Evolutionary conservation across 2,888 invertebrate genomes (phyloP), one percentile per base, ranked within the genome.

Genomic region (Tolmerus cingulatus): DNA sequence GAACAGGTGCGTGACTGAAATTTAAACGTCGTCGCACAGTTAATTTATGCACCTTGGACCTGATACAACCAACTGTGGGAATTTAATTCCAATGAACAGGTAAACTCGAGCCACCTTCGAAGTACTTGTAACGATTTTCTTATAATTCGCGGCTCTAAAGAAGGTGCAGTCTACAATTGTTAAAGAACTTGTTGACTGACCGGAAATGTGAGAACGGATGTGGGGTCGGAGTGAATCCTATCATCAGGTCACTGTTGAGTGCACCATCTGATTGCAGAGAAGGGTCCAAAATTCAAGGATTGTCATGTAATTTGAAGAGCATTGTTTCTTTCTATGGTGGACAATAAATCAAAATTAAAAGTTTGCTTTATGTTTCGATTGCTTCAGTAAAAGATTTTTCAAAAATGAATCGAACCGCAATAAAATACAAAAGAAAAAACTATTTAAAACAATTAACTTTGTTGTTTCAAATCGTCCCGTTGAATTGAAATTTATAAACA

Each of bases 1-100:
- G 74, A 86, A 86, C 86, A 86, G 86, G 76, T 86, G 86, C 86
- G 86, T 86, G 86, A 86, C 86, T 76, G 51, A 74, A 74, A 86
- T 86, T 76, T 40, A 84, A 84, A 46, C 23, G 23, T 37, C 84
- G 30, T 66, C 66, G 12, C 12, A 66, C 27, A 66, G 74, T 37
- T 84, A 84, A 84, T 84, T 84, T 84, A 84, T 84, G 84, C 74
- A 57, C 51, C 34, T 57, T 5, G 46, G 66, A 34, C 19, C 27
- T 57, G 84, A 66, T 66, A 43, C 1, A 37, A 19, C 43, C n/a
- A 27, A 84, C 40, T 84, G 84, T 84, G 84, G 74, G 84, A 84
- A 84, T 40, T 66, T 66, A 14, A n/a, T 84, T 66, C 14, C 19
- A 8, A 74, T 12, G 40, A 30, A 66, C 74, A n/a, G 40, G 66